Conservation (phyloP, 2,888 invertebrate genomes). For the Tetragonula carbonaria region DNA sequence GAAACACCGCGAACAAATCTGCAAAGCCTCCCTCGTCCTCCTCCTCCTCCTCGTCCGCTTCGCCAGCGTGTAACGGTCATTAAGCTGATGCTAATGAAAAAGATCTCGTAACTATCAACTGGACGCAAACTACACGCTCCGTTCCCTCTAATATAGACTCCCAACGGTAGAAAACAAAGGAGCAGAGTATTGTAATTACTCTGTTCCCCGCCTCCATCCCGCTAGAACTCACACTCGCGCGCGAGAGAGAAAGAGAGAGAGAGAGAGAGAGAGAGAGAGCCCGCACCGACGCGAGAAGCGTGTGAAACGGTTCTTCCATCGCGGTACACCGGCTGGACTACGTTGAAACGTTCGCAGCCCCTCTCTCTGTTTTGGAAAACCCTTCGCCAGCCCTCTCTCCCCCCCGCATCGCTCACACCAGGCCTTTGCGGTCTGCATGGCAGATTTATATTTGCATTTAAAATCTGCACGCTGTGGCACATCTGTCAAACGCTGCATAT, state of each 20-base stretch:
- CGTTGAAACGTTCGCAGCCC: constrained; percentile 25
- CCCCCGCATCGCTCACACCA: background rate
- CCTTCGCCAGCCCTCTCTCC: background rate
- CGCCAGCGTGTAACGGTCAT: background rate
- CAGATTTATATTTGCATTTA: constrained; percentile 77
- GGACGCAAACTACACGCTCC: constrained; percentile 19
- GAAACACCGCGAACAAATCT: background rate
- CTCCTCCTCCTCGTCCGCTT: background rate
- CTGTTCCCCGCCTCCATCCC: background rate
- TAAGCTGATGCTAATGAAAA: constrained; percentile 11
- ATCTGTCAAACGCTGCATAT: constrained; percentile 76
- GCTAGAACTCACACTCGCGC: background rate
- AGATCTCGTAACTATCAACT: constrained; percentile 38
- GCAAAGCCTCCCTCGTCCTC: background rate
- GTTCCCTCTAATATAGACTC: constrained; percentile 44
- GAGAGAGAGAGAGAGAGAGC: too few relatives aligned
- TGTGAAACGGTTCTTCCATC: constrained; percentile 26
- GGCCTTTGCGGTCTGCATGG: constrained; percentile 34
- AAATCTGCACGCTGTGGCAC: constrained; percentile 70
- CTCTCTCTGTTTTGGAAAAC: background rate
- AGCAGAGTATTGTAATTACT: constrained; percentile 45
- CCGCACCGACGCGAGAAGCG: background rate
- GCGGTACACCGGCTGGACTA: constrained; percentile 7
- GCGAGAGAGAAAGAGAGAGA: too few relatives aligned
- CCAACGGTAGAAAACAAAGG: constrained; percentile 32